These are phyloP conservation scores for Drosophila santomea DNA, from an alignment of 1,140 invertebrate species.

Conservation along the genomic window DNA sequence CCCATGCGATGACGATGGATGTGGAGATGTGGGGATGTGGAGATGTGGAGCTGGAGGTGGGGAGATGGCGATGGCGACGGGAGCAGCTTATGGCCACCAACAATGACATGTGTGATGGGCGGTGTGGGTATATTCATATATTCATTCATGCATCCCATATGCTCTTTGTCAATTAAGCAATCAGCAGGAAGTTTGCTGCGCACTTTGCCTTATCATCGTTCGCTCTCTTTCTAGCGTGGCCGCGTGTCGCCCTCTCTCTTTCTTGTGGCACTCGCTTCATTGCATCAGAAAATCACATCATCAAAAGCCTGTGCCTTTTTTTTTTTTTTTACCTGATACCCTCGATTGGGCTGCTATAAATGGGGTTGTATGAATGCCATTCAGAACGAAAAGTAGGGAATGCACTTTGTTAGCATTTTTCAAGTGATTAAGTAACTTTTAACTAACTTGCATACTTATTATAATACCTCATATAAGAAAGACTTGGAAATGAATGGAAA, in stretches of 20 bases:
- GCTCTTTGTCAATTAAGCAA: conserved; percentile 83
- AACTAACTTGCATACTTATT: no score
- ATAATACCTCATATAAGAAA: no score
- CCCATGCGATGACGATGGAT: conserved; percentile 56
- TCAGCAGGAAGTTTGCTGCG: conserved; percentile 81
- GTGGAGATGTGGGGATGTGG: not conserved
- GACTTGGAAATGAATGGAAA: not conserved
- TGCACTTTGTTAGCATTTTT: no score
- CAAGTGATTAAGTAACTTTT: no score
- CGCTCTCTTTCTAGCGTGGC: not conserved
- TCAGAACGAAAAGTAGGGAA: not conserved
- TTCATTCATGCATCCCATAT: conserved; percentile 82
- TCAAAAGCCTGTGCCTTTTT: conserved; percentile 40
- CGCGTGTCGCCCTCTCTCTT: not conserved
- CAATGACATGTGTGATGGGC: conserved; percentile 68
- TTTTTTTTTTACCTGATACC: conserved; percentile 1
- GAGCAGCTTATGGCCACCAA: conserved; percentile 79
- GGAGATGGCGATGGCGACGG: conserved; percentile 29
- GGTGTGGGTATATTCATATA: conserved; percentile 51
- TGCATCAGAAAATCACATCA: conserved; percentile 67
- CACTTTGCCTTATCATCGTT: conserved; percentile 73
- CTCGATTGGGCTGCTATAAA: not conserved
- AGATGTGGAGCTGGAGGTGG: conserved; percentile 29
- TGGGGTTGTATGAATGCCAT: not conserved
- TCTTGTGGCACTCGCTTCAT: conserved; percentile 11